These are phyloP conservation scores for Nothoprocta perdicaria DNA, from an alignment of 2,113 vertebrate genomes.

Conservation along the genomic window DNA sequence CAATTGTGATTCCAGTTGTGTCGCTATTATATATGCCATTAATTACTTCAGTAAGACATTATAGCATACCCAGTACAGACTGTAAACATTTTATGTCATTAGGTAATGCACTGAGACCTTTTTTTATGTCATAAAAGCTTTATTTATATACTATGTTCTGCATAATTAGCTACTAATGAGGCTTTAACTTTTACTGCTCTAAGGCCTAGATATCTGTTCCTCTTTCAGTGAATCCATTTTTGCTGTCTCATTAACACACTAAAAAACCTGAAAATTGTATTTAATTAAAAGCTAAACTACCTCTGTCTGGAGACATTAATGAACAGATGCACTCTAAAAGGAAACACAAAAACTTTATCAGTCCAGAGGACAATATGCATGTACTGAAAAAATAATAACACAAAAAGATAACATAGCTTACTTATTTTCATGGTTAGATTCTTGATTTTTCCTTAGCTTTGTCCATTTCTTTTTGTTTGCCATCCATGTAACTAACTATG, in stretches of 20 bases:
- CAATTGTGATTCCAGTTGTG: slow-evolving; percentile 28
- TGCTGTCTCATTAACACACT: slow-evolving; percentile 72
- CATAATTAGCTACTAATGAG: slow-evolving; percentile 75
- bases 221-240: slow-evolving; percentile 71
- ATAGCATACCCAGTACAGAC: slow-evolving; percentile 36
- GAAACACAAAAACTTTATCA: slow-evolving; percentile 26
- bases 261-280: slow-evolving; percentile 64
- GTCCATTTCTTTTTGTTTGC: neutral
- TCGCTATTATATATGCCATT: slow-evolving; percentile 50
- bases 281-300: slow-evolving; percentile 75
- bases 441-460: neutral
- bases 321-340: slow-evolving; percentile 42
- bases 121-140: slow-evolving; percentile 60
- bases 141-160: slow-evolving; percentile 70
- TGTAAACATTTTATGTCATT: slow-evolving; percentile 64
- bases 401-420: neutral
- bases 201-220: slow-evolving; percentile 57
- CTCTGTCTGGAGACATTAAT: slow-evolving; percentile 61
- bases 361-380: slow-evolving; percentile 15
- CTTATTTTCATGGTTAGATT: neutral
- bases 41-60: slow-evolving; percentile 62
- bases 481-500: neutral
- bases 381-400: neutral
- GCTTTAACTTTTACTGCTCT: slow-evolving; percentile 61
- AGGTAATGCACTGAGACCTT: slow-evolving; percentile 47